Base-by-base conservation (phyloP, 2,797 vertebrate species). In the Taeniopygia guttata region DNA sequence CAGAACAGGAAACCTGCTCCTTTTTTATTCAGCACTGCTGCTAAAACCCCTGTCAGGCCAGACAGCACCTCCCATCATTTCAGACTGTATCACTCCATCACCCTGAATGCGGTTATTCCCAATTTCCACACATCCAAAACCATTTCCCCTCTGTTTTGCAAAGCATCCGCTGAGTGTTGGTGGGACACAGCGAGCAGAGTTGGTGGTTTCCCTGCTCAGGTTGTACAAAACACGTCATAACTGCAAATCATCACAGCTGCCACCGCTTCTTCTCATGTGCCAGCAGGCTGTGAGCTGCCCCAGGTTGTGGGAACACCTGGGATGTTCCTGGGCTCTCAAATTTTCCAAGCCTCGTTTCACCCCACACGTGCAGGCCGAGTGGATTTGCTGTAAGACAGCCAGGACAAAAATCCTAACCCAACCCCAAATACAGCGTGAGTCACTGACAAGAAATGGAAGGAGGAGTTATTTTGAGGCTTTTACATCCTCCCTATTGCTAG, bases 401-500 rank as follows among this genome's bases (percentile, higher is more conserved):
- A 30, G 17, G 21, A 7, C 7, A 13, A 40, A n/a, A n/a, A 19
- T 7, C 29, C 82, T 5, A 14, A 7, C 10, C 34, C 26, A 29
- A 3, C 48, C 69, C 60, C 26, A 38, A 59, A 11, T n/a, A 18
- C 12, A 12, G 66, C 7, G 1, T 73, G 90, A 91, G 54, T 81
- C 87, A 52, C 54, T 10, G 43, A 21, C 42, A 38, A 62, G 49
- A 16, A 43, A 12, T 30, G 68, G 68, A 45, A 89, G 89, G 84
- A 95, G 88, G 93, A 95, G 84, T 55, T 94, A 36, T 93, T 93
- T 29, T 73, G 77, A 87, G 85, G 81, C 17, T 89, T 89, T 89
- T 49, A 4, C 52, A 83, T 91, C 63, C 79, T 63, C 11, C 52
- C 62, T 10, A 95, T 96, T 95, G 95, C 92, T 96, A 93, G 93